Base-by-base conservation (phyloP, 2,113 vertebrate genomes). In the Vulpes ferrilata region DNA sequence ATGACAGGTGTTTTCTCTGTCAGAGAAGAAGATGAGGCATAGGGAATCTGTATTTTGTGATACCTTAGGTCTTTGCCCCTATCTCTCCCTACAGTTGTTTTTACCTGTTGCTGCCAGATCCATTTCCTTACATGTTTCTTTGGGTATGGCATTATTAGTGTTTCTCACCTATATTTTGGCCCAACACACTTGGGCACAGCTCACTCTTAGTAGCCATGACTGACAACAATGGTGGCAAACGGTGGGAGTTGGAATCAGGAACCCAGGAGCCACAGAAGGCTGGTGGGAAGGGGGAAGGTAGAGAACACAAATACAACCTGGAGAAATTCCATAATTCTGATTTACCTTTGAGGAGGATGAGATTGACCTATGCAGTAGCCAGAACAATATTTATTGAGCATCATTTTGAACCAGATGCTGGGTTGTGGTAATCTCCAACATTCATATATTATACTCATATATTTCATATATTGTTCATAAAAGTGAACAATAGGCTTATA, bases 11-110 rank as follows among this genome's bases (percentile, higher is more conserved):
- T 32, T 73, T 43, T 64, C 2, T 78, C 43, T 73, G 35, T 53
- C 69, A 80, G 23, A 88, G 79, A 80, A 48, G 88, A 92, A 84
- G 62, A 84, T 78, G 74, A 91, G 38, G 60, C 59, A 76, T 27
- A 22, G 89, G 53, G 16, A 13, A 8, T 76, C 25, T 32, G 11
- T n/a, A 23, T 64, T 65, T 79, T 90, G 32, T 12, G n/a, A 30
- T 60, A 10, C 27, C 51, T n/a, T n/a, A 19, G 12, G 32, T 59
- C 53, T 67, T 55, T 69, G 7, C 64, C n/a, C 13, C 10, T 48
- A 3, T 71, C 67, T 76, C 4, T 64, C 13, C 11, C 13, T 59
- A 1, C 5, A 57, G 12, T 30, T 82, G 23, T 53, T 35, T 43
- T 59, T 35, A 25, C 53, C 88, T 91, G 11, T 55, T 27, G 35